Evolutionary conservation across 2,797 vertebrate species (phyloP).

Genomic region (Thalassophryne amazonica): DNA sequence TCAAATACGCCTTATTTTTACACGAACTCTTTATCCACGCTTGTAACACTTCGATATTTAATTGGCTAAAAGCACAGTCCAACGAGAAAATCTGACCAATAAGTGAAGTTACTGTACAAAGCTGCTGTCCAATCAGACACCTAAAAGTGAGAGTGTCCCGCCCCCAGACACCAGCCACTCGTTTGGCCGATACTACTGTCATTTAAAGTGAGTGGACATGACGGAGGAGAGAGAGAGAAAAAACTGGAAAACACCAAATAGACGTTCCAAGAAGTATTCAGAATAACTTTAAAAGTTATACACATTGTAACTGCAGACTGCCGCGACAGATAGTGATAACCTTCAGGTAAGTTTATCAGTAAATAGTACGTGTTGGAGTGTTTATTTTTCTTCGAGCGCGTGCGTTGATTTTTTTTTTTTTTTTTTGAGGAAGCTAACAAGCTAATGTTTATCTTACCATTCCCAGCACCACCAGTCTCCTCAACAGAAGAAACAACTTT

Average conservation of each 20-base stretch:
- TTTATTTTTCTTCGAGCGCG: slow-evolving; percentile 17
- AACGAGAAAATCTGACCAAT: slow-evolving; percentile 47
- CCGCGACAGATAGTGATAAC: slow-evolving; percentile 36
- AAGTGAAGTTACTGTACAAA: slow-evolving; percentile 31
- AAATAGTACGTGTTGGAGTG: background rate
- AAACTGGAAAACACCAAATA: slow-evolving; percentile 19
- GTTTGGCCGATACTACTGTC: slow-evolving; percentile 62
- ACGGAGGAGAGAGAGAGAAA: slow-evolving; percentile 39
- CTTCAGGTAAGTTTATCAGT: slow-evolving; percentile 51
- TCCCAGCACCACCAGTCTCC: slow-evolving; percentile 1
- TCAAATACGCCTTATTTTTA: no score
- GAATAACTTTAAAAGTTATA: slow-evolving; percentile 52
- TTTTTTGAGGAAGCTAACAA: slow-evolving; percentile 57
- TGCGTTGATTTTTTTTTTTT: slow-evolving; percentile 31
- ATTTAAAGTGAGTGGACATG: slow-evolving; percentile 63
- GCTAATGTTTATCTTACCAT: slow-evolving; percentile 63
- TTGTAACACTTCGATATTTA: background rate
- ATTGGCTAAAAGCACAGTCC: slow-evolving; percentile 48
- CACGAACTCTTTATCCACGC: background rate
- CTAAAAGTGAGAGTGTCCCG: slow-evolving; percentile 15
- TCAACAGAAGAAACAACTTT: slow-evolving; percentile 38
- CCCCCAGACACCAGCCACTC: slow-evolving; percentile 59
- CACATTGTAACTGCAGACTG: background rate
- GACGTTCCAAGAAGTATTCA: slow-evolving; percentile 24
- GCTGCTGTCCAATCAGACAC: slow-evolving; percentile 48